A percentile compares a stretch with the other conserved stretches of the same genome.
Evolutionary conservation across 2,888 invertebrate genomes (phyloP).

Genomic region (Leucophora obtusa): DNA sequence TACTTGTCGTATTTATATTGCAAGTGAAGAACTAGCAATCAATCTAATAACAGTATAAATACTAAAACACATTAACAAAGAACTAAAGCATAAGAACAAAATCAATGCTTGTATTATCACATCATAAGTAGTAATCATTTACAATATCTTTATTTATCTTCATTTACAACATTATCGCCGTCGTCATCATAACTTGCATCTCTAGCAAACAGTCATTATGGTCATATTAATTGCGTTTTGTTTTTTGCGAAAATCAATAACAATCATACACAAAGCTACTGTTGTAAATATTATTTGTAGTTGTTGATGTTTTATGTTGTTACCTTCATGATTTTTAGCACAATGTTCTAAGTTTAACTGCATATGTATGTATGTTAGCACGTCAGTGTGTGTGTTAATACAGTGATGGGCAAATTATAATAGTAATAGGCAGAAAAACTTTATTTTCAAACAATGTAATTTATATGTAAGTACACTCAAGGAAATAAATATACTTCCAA

Average conservation of each 20-base stretch:
- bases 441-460: too few relatives aligned
- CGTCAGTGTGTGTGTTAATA: too few relatives aligned
- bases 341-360: conserved; percentile 59
- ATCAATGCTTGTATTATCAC: conserved; percentile 5
- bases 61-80: background rate
- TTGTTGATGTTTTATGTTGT: conserved; percentile 17
- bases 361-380: too few relatives aligned
- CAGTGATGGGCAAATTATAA: too few relatives aligned
- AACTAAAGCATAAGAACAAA: background rate
- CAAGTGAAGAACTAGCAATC: background rate
- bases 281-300: background rate
- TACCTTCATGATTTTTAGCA: conserved; percentile 59
- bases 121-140: conserved; percentile 6
- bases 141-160: conserved; percentile 16
- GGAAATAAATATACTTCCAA: too few relatives aligned
- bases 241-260: conserved; percentile 41
- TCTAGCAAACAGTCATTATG: background rate
- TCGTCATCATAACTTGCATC: background rate
- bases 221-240: conserved; percentile 34
- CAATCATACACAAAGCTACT: conserved; percentile 19
- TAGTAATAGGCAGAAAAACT: too few relatives aligned
- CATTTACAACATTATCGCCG: conserved; percentile 7
- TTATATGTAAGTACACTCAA: too few relatives aligned
- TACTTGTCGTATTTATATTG: background rate
- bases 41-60: background rate